phyloP scores from a whole-genome alignment of 2,113 vertebrate genomes.

The Theristicus caerulescens region DNA sequence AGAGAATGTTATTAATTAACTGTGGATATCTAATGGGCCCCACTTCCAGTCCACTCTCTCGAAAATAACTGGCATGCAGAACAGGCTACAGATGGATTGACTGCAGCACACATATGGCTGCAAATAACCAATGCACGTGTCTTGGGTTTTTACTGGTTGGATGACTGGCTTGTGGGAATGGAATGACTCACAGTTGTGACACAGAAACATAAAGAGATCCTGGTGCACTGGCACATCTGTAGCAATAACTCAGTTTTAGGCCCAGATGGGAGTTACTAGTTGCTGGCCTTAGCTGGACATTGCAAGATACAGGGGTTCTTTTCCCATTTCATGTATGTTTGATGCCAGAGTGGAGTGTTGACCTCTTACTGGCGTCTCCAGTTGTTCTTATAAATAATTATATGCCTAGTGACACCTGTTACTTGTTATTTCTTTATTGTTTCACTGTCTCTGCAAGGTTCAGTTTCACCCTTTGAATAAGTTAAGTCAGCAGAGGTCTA shows the following conservation, averaged over 20 bases:
- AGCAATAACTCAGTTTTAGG: neutral
- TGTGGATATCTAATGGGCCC: neutral
- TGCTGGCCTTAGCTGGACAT: neutral
- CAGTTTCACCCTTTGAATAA: neutral
- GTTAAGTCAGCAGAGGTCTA: neutral
- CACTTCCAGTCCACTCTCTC: neutral
- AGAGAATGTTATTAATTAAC: slow-evolving; percentile 47
- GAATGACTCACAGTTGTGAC: neutral
- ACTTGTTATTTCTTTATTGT: neutral
- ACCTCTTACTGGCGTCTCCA: neutral
- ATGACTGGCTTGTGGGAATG: neutral
- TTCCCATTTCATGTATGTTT: neutral
- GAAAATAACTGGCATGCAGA: neutral
- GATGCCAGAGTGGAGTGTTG: neutral
- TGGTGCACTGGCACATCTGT: neutral
- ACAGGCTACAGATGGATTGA: neutral
- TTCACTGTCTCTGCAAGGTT: neutral
- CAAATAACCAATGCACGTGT: neutral
- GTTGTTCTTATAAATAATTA: neutral
- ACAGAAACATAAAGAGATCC: neutral
- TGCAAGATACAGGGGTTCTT: neutral
- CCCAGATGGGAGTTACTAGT: neutral
- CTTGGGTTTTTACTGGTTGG: neutral
- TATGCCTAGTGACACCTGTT: neutral
- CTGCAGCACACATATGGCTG: neutral